Percentiles rank a stretch among this genome's conserved stretches.
These are phyloP conservation scores for Drosophila paulistorum DNA, from an alignment of 1,140 invertebrate species.

Conservation along the genomic window DNA sequence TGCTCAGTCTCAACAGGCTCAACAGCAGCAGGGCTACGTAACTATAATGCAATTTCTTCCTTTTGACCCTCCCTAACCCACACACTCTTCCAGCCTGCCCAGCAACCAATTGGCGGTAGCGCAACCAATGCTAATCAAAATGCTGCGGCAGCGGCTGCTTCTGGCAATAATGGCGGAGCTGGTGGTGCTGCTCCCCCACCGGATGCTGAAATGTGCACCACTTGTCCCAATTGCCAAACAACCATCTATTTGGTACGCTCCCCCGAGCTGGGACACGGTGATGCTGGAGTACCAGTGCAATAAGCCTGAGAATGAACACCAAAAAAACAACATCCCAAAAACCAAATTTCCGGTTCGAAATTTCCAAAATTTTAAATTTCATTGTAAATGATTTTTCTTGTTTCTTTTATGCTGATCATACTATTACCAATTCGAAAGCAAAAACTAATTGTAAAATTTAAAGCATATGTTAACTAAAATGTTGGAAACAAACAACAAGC, in stretches of 20 bases:
- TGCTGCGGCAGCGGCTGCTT: background rate
- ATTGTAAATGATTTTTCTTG: background rate
- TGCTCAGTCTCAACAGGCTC: slow-evolving; percentile 20
- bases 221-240: slow-evolving; percentile 78
- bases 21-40: slow-evolving; percentile 53
- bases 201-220: slow-evolving; percentile 77
- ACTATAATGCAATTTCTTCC: slow-evolving; percentile 23
- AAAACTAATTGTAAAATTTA: background rate
- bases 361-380: slow-evolving; percentile 1
- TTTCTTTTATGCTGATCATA: background rate
- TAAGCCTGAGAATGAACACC: slow-evolving; percentile 9
- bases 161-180: slow-evolving; percentile 16
- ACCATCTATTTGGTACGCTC: slow-evolving; percentile 74
- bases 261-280: slow-evolving; percentile 63
- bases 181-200: slow-evolving; percentile 24
- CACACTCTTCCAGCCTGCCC: slow-evolving; percentile 28
- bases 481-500: background rate
- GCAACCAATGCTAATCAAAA: slow-evolving; percentile 2
- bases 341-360: slow-evolving; percentile 30
- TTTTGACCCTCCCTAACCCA: background rate
- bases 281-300: slow-evolving; percentile 44
- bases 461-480: background rate
- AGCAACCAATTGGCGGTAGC: slow-evolving; percentile 22
- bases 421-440: background rate
- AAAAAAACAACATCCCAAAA: too few species aligned